Percentiles rank a stretch among this genome's conserved stretches.
phyloP scores from a whole-genome alignment of 2,113 vertebrate species.

The Sceloporus undulatus region DNA sequence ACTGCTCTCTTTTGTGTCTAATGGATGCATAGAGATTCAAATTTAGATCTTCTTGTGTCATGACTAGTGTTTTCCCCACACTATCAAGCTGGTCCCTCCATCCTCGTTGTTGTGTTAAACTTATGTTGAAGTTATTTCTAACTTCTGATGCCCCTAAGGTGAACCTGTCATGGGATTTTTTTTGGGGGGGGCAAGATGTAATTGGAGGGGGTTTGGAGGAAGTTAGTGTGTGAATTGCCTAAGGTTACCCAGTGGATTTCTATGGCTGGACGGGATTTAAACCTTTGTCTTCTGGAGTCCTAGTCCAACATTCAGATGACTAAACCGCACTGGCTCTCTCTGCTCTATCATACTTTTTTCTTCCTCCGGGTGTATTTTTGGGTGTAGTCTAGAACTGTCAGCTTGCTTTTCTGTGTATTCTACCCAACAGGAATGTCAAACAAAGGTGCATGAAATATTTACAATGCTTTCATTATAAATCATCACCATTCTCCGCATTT shows the following conservation, averaged over 20 bases:
- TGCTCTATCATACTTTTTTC: too few relatives aligned
- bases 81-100: neutral
- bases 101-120: too few relatives aligned
- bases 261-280: too few relatives aligned
- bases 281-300: too few relatives aligned
- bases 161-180: too few relatives aligned
- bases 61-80: neutral
- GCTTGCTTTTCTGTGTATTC: neutral
- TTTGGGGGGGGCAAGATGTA: too few relatives aligned
- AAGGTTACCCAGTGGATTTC: too few relatives aligned
- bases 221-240: too few relatives aligned
- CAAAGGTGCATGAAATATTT: neutral
- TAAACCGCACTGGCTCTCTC: neutral
- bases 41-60: neutral
- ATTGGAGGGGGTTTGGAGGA: too few relatives aligned
- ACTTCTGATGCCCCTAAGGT: too few relatives aligned
- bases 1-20: neutral
- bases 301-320: too few relatives aligned
- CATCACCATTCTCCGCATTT: neutral
- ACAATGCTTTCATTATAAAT: conserved; percentile 19
- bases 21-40: neutral
- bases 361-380: neutral
- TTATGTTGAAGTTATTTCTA: too few relatives aligned
- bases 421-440: neutral
- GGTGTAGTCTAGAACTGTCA: neutral